A percentile compares a stretch with the other conserved stretches of the same genome.
Evolutionary conservation across 2,113 vertebrate species (phyloP).

Genomic region (human): GRCh38 chr3:106874001-106874500

Average conservation of each 20-base stretch:
- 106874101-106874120: not conserved
- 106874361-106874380: slow-evolving; percentile 59
- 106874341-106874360: slow-evolving; percentile 58
- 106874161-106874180: slow-evolving; percentile 93
- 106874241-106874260: slow-evolving; percentile 83
- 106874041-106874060: not conserved
- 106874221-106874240: slow-evolving; percentile 86
- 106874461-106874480: too few species aligned
- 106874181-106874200: slow-evolving; percentile 88
- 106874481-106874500: too few species aligned
- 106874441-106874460: not conserved
- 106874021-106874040: not conserved
- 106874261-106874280: slow-evolving; percentile 81
- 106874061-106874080: not conserved
- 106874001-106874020: not conserved
- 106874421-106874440: slow-evolving; percentile 61
- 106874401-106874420: slow-evolving; percentile 41
- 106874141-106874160: slow-evolving; percentile 53
- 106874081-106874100: not conserved
- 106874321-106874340: slow-evolving; percentile 74
- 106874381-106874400: slow-evolving; percentile 56
- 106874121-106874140: not conserved
- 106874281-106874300: slow-evolving; percentile 57
- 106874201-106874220: slow-evolving; percentile 88
- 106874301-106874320: slow-evolving; percentile 78